Evolutionary conservation across 2,888 invertebrate genomes (phyloP).

Genomic region (Antitype chi): DNA sequence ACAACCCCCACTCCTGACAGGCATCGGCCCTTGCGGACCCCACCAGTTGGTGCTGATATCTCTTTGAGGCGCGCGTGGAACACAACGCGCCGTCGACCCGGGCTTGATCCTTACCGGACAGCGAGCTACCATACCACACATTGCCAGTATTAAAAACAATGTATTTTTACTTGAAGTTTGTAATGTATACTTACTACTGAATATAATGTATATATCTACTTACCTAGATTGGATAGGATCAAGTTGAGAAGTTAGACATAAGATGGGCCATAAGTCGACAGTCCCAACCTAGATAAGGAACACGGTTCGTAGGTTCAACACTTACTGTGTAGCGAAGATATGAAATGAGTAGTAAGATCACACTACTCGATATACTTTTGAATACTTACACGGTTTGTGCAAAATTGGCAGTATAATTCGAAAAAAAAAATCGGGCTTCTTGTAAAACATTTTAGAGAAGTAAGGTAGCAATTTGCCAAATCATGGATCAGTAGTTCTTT

Average conservation of each 20-base stretch:
- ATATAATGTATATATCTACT: background rate
- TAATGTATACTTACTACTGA: background rate
- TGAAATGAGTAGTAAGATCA: background rate
- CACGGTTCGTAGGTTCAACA: background rate
- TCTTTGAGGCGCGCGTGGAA: too few relatives aligned
- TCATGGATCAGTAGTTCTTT: background rate
- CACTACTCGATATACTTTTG: background rate
- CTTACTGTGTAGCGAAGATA: background rate
- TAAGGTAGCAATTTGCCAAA: background rate
- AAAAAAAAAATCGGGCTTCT: background rate
- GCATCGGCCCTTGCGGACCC: too few relatives aligned
- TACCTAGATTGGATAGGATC: background rate
- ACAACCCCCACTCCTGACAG: too few relatives aligned
- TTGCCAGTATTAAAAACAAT: background rate
- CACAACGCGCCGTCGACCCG: too few relatives aligned
- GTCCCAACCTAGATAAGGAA: background rate
- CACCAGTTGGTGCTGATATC: too few relatives aligned
- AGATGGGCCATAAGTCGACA: background rate
- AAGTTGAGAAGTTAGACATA: background rate
- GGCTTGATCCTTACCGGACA: too few relatives aligned
- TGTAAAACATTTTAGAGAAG: background rate
- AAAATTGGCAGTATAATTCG: background rate
- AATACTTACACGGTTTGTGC: background rate
- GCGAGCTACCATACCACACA: too few relatives aligned
- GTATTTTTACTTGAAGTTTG: background rate